Base-by-base conservation (phyloP, 2,888 invertebrate species). In the Acleris cristana region DNA sequence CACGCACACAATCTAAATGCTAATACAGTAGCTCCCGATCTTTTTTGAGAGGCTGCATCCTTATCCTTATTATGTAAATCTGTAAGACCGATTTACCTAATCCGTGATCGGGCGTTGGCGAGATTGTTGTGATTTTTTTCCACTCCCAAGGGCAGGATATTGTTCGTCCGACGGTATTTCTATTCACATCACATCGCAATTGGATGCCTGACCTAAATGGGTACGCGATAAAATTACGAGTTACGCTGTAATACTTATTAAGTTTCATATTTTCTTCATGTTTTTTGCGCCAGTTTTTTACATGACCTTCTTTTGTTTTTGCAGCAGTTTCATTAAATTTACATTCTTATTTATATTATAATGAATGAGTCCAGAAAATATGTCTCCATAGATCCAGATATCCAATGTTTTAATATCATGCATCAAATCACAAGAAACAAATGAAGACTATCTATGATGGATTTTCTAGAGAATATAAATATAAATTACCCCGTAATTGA, bases 31-130 rank as follows among this genome's bases (percentile, higher is more conserved):
- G 70, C 70, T 68, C 74, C 71, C 72, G 76, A 78, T 72, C 74
- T 76, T 78, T 80, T 80, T 73, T 80, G 77, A 77, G 79, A 78
- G 79, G 75, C 74, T 82, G 83, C 81, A 82, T 81, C 80, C 82
- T 84, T 85, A 82, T 81, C 80, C 82, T 84, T 85, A 87, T 87
- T 88, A 89, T 88, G 86, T 83, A 85, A 85, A 87, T 86, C 76
- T 78, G 76, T 75, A 77, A 75, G 77, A 79, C 76, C 77, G 80
- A 85, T 86, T 84, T 85, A 79, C 83, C 80, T 85, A 83, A 86
- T 86, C 80, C 79, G 76, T 80, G 80, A 83, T 85, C 81, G 81
- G 80, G 78, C 76, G 75, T 76, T 73, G 75, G 72, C 72, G 73
- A 76, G 74, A 76, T 76, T 76, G 76, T 78, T 75, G 76, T 73